phyloP scores from a whole-genome alignment of 2,888 invertebrate species.

The Buathra laborator region DNA sequence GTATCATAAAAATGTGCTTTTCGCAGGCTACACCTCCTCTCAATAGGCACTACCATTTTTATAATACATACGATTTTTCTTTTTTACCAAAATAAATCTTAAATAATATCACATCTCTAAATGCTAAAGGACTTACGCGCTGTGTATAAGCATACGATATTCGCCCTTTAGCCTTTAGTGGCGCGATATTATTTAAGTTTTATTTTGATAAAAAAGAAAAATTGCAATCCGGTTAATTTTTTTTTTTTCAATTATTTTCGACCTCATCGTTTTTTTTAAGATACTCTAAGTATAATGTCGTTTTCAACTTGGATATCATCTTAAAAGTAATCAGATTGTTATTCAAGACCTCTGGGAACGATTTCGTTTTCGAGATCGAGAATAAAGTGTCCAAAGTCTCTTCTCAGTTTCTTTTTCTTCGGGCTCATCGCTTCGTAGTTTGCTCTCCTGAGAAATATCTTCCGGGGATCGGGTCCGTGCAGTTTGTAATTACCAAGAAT shows the following conservation, averaged over 20 bases:
- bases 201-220: no score
- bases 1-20: no score
- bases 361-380: constrained; percentile 81
- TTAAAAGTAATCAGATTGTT: not conserved
- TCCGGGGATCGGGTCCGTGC: constrained; percentile 84
- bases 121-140: no score
- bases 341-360: constrained; percentile 74
- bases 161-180: no score
- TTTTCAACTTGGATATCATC: not conserved
- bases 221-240: not conserved
- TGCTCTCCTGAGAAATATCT: constrained; percentile 85
- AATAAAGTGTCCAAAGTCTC: constrained; percentile 85
- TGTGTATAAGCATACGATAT: no score
- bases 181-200: no score
- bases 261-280: not conserved
- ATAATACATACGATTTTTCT: no score
- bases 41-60: no score
- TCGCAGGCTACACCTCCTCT: no score
- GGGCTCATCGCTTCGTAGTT: constrained; percentile 85
- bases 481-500: constrained; percentile 85
- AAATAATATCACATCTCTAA: no score
- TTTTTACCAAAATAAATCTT: no score
- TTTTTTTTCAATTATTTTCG: not conserved
- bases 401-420: constrained; percentile 84
- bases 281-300: no score